Conservation (phyloP, 2,888 invertebrate species). For the Epiblema foenella region DNA sequence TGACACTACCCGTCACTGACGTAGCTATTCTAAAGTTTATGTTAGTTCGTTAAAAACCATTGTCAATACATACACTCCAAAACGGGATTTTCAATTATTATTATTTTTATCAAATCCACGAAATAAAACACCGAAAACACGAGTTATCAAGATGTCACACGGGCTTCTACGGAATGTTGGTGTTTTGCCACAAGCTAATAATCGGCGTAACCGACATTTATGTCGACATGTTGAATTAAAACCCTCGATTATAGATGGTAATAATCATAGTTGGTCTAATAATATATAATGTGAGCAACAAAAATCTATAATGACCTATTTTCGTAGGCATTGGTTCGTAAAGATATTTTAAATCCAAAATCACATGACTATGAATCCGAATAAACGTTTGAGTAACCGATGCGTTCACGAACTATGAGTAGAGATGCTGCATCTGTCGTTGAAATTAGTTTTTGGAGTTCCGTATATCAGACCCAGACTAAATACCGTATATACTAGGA, state of each 20-base stretch:
- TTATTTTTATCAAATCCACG: slow-evolving; percentile 38
- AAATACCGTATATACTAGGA: no score
- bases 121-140: slow-evolving; percentile 30
- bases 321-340: background rate
- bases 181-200: slow-evolving; percentile 11
- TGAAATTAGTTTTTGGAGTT: no score
- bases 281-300: background rate
- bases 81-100: slow-evolving; percentile 32
- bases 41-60: slow-evolving; percentile 35
- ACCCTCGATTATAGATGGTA: no score
- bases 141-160: slow-evolving; percentile 33
- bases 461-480: no score
- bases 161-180: slow-evolving; percentile 13
- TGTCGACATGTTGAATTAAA: background rate
- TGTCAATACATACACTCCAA: slow-evolving; percentile 16
- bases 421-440: no score
- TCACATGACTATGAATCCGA: slow-evolving; percentile 26
- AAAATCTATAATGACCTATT: background rate
- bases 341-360: background rate
- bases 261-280: background rate
- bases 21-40: slow-evolving; percentile 5
- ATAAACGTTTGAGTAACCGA: background rate
- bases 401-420: slow-evolving; percentile 9
- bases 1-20: slow-evolving; percentile 1
- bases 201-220: background rate